Conservation (phyloP, 2,113 vertebrate genomes). For the Scytalopus superciliaris region DNA sequence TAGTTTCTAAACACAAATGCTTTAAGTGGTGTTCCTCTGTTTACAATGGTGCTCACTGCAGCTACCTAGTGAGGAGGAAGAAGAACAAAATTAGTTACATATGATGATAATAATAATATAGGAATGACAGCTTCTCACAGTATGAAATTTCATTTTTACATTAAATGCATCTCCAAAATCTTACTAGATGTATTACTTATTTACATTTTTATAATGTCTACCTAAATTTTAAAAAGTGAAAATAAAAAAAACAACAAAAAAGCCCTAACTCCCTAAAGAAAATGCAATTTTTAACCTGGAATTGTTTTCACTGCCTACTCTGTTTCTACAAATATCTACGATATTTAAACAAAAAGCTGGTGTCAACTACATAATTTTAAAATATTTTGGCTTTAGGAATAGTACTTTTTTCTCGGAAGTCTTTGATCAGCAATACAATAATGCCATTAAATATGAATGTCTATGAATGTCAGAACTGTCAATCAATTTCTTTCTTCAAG, state of each 20-base stretch:
- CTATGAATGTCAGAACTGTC: background rate
- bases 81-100: background rate
- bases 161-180: background rate
- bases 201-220: background rate
- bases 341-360: background rate
- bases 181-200: background rate
- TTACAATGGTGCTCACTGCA: constrained; percentile 93
- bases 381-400: background rate
- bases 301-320: background rate
- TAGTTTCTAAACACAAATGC: constrained; percentile 97
- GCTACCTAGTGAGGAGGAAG: constrained; percentile 79
- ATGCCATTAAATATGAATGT: background rate
- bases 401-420: background rate
- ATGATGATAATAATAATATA: background rate
- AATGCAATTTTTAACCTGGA: background rate
- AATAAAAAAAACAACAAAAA: background rate
- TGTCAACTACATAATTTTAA: background rate
- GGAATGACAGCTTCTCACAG: background rate
- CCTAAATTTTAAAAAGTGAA: background rate
- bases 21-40: constrained; percentile 87
- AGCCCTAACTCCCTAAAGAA: background rate
- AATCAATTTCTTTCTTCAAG: background rate
- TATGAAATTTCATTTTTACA: background rate
- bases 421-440: background rate
- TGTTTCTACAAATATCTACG: background rate